Evolutionary conservation across 2,113 vertebrate species (phyloP).

Genomic region (Cranoglanis bouderius): DNA sequence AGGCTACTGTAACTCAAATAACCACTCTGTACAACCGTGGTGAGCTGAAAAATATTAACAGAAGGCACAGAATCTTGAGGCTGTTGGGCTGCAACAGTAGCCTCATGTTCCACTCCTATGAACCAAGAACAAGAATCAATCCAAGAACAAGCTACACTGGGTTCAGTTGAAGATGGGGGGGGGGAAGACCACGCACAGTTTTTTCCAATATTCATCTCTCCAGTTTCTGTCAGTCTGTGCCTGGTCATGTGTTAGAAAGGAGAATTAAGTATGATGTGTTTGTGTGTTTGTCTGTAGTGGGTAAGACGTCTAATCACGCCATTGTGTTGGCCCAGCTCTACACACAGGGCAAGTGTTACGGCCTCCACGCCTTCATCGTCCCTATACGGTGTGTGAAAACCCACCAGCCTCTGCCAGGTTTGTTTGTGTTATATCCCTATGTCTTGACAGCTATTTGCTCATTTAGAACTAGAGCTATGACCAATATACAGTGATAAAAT

Average conservation of each 20-base stretch:
- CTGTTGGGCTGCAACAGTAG: neutral
- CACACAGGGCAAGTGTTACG: constrained; percentile 84
- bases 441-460: neutral
- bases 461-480: neutral
- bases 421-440: neutral
- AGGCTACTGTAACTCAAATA: neutral
- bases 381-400: constrained; percentile 86
- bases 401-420: constrained; percentile 93
- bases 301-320: constrained; percentile 94
- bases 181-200: no score
- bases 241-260: neutral
- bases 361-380: constrained; percentile 92
- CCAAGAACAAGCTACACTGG: neutral
- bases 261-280: neutral
- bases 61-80: neutral
- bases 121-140: neutral
- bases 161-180: neutral
- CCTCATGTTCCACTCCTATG: neutral
- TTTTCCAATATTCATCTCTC: neutral
- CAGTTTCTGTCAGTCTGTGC: neutral
- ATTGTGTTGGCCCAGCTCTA: constrained; percentile 95
- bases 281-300: constrained; percentile 75
- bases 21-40: neutral
- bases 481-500: neutral
- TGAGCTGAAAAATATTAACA: neutral